phyloP scores from a whole-genome alignment of 2,113 vertebrate genomes.

The Salvelinus fontinalis region DNA sequence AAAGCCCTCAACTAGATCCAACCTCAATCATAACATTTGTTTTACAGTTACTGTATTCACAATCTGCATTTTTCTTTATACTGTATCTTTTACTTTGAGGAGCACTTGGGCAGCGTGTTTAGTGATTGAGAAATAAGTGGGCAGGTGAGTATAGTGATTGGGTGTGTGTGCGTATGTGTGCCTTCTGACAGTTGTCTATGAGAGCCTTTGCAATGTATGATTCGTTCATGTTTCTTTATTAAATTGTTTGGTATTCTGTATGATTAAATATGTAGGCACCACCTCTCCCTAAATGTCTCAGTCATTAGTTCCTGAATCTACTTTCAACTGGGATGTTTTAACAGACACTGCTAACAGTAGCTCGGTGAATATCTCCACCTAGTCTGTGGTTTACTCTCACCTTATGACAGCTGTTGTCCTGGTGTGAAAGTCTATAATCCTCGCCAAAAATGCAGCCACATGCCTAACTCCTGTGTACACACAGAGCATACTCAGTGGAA shows the following conservation, averaged over 20 bases:
- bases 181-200: background rate
- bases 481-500: no score
- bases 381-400: no score
- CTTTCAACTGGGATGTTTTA: no score
- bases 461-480: no score
- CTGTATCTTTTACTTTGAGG: constrained; percentile 1
- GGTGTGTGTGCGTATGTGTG: background rate
- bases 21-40: background rate
- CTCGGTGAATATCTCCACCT: no score
- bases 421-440: background rate
- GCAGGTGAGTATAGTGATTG: no score
- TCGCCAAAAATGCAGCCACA: no score
- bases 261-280: background rate
- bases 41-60: background rate
- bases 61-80: constrained; percentile 3
- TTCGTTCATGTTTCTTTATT: background rate
- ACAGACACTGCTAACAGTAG: no score
- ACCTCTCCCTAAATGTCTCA: background rate
- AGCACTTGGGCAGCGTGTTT: background rate
- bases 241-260: background rate
- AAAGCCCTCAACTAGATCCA: background rate
- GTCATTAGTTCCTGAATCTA: background rate
- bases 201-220: constrained; percentile 4
- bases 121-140: background rate
- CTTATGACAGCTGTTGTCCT: background rate